A percentile compares a stretch with the other conserved stretches of the same genome.
Evolutionary conservation across 2,113 vertebrate species (phyloP).

Genomic region (Rhombomys opimus): DNA sequence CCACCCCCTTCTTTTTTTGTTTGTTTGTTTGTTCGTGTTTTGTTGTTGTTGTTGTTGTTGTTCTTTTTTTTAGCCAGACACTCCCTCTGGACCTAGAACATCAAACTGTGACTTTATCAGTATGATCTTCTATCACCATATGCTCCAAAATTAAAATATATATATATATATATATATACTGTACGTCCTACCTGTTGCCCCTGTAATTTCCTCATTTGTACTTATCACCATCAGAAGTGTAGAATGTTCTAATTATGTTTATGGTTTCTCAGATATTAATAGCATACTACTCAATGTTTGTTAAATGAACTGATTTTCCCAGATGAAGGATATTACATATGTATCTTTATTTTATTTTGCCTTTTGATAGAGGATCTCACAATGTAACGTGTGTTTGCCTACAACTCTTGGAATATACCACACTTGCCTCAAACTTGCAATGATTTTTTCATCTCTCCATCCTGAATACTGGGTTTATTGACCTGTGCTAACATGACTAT

Average conservation of each 20-base stretch:
- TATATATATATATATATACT: too few species aligned
- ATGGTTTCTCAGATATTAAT: not conserved
- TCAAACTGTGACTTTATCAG: not conserved
- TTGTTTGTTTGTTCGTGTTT: too few species aligned
- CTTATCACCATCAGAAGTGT: not conserved
- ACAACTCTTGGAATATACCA: not conserved
- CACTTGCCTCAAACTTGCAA: not conserved
- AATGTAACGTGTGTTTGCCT: not conserved
- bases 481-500: not conserved
- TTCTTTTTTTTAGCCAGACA: too few species aligned
- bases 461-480: not conserved
- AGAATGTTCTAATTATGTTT: slow-evolving; percentile 1
- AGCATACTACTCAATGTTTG: not conserved
- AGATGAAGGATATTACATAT: slow-evolving; percentile 2
- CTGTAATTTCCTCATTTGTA: slow-evolving; percentile 2
- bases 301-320: not conserved
- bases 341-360: not conserved
- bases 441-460: not conserved
- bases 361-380: not conserved
- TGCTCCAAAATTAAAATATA: not conserved
- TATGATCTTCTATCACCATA: not conserved
- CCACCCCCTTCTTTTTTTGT: too few species aligned
- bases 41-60: too few species aligned
- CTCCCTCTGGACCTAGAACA: too few species aligned
- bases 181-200: not conserved